Evolutionary conservation across 2,888 invertebrate species (phyloP).

Genomic region (Dusona sp.): DNA sequence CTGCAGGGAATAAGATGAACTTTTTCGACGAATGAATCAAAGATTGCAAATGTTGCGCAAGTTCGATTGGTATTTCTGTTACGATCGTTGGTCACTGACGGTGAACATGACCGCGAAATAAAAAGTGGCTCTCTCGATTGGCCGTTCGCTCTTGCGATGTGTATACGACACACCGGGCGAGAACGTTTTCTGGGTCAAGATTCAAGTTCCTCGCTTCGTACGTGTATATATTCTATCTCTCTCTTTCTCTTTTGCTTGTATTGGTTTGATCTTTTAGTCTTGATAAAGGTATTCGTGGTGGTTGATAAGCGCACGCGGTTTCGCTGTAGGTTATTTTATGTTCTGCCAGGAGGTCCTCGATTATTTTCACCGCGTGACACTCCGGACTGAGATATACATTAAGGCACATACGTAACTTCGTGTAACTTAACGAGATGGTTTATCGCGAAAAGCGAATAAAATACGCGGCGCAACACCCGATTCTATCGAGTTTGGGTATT

Average conservation of each 20-base stretch:
- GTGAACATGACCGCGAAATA: slow-evolving; percentile 80
- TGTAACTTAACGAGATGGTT: slow-evolving; percentile 14
- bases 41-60: slow-evolving; percentile 21
- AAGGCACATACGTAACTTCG: slow-evolving; percentile 5
- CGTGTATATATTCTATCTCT: slow-evolving; percentile 24
- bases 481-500: background rate
- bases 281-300: slow-evolving; percentile 32
- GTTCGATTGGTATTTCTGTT: slow-evolving; percentile 61
- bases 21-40: background rate
- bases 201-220: slow-evolving; percentile 80
- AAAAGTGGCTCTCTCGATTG: slow-evolving; percentile 79
- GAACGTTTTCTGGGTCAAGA: slow-evolving; percentile 81
- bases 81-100: slow-evolving; percentile 62
- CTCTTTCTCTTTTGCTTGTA: slow-evolving; percentile 20
- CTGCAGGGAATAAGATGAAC: background rate
- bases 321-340: slow-evolving; percentile 29
- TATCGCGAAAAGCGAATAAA: slow-evolving; percentile 15
- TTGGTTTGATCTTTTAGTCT: slow-evolving; percentile 46
- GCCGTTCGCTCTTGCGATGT: slow-evolving; percentile 69
- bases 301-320: slow-evolving; percentile 50
- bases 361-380: slow-evolving; percentile 14
- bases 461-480: background rate
- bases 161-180: slow-evolving; percentile 73
- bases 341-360: slow-evolving; percentile 31
- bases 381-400: background rate